Evolutionary conservation across 2,113 vertebrate species (phyloP).

Genomic region (Proteles cristata): DNA sequence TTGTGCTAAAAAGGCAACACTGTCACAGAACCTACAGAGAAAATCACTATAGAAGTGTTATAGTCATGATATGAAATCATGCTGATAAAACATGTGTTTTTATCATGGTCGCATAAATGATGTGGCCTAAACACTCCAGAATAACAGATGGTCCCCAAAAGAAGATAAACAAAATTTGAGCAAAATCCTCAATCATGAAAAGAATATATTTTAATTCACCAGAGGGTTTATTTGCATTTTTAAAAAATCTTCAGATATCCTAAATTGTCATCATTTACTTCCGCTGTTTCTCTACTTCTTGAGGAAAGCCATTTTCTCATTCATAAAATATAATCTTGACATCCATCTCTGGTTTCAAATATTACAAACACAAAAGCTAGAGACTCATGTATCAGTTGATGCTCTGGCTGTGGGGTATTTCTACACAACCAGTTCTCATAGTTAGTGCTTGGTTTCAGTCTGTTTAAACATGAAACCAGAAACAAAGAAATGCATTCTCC

Average conservation of each 20-base stretch:
- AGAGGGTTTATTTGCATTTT: not conserved
- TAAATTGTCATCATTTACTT: not conserved
- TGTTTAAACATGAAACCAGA: not conserved
- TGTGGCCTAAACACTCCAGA: not conserved
- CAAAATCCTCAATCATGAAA: not conserved
- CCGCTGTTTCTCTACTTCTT: not conserved
- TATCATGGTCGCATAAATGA: not conserved
- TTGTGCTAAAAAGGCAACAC: not conserved
- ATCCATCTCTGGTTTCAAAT: not conserved
- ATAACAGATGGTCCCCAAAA: not conserved
- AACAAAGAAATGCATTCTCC: not conserved
- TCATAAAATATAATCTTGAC: not conserved
- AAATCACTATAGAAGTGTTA: not conserved
- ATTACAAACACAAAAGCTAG: not conserved
- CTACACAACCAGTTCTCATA: not conserved
- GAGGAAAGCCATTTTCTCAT: not conserved
- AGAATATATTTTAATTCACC: not conserved
- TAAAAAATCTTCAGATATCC: not conserved
- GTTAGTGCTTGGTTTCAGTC: not conserved
- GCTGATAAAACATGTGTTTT: not conserved
- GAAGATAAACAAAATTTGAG: constrained; percentile 16
- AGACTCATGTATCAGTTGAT: not conserved
- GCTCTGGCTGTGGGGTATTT: not conserved
- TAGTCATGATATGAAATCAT: not conserved
- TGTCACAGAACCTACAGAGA: not conserved